Evolutionary conservation across 2,797 vertebrate genomes (phyloP), one percentile per base, ranked within the genome.

Genomic region (Sphenopsis melanotis): DNA sequence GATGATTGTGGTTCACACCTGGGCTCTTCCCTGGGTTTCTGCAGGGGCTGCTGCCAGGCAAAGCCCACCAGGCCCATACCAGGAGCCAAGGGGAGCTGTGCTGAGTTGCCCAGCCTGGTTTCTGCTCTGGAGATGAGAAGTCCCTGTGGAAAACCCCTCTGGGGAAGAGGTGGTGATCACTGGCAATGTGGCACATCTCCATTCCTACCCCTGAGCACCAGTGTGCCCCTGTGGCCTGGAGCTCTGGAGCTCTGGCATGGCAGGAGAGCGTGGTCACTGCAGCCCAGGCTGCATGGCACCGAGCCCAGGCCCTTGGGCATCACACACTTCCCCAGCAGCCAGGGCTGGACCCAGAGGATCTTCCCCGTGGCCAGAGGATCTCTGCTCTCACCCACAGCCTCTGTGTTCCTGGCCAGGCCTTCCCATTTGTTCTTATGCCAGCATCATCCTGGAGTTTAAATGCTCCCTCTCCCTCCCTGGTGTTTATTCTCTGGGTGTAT

Each of bases 401-500:
- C 71, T 5, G 2, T 91, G 71, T 32, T 92, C 94, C 79, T 88
- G 76, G 79, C 87, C 87, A 91, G 93, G 78, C 72, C 76, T 94
- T 69, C 56, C 71, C 68, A 69, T 94, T 95, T 96, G 95, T 96
- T 95, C 93, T 78, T 93, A 50, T 53, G 96, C 95, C 95, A 94
- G 89, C 88, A 86, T 88, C 91, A 86, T 94, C 94, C 85, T 91
- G 3, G 82, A 96, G 93, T 95, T 95, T 88, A 94, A 95, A 91
- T 8, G 79, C 87, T 93, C 84, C 65, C 91, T 92, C 87, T 96
- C 79, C 89, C 82, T 96, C 93, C 82, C 93, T 10, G 11, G 91
- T 96, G 96, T 96, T 96, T 96, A 95, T 92, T 96, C 15, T 17
- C 84, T 1, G 84, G 91, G 95, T 96, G 82, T 96, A 96, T 96